Evolutionary conservation across 1,140 invertebrate genomes (phyloP), one percentile per base, ranked within the genome.

Genomic region (Brachionus paranguensis): DNA sequence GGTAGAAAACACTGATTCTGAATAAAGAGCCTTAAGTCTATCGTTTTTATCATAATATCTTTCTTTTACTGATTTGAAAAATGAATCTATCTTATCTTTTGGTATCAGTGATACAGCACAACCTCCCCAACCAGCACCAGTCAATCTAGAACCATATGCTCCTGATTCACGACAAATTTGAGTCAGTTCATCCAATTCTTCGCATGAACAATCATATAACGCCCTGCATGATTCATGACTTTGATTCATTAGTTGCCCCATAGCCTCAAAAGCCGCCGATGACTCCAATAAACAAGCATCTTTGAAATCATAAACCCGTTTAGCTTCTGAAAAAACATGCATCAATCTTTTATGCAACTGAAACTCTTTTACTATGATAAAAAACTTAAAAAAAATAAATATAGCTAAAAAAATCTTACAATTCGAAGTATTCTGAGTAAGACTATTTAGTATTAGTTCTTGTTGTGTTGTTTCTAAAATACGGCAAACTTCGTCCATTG

Each of bases 61-160:
- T 29, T 74, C 20, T 43, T 65, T 43, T 29, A 97, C 88, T 68
- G 89, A 90, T 11, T 92, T 88, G 1, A 96, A 91, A 87, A 95
- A 96, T 65, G 91, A 87, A 2, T 92, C 88, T 1, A 93, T 91
- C 65, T 92, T 91, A 33, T 92, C 91, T 68, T 91, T 90, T 0
- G 92, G 91, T 83, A 93, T 92, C 85, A 99, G 90, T 24, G 95
- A 95, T 14, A 99, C 95, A 84, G 94, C 92, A 89, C 96, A 98
- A 2, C 97, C 97, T 24, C 97, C 97, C 97, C 97, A 98, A 24
- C 94, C 95, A 37, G 89, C 89, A 45, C 97, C 97, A 6, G 97
- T 99, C 43, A 99, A 90, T 85, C 97, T 91, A 8, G 95, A 93
- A 43, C 96, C 95, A 24, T 94, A 90, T 6, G 93, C 92, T 45